Percentiles rank a stretch among this genome's conserved stretches.
Conservation (phyloP, 1,140 invertebrate species). For the Danaus plexippus region DNA sequence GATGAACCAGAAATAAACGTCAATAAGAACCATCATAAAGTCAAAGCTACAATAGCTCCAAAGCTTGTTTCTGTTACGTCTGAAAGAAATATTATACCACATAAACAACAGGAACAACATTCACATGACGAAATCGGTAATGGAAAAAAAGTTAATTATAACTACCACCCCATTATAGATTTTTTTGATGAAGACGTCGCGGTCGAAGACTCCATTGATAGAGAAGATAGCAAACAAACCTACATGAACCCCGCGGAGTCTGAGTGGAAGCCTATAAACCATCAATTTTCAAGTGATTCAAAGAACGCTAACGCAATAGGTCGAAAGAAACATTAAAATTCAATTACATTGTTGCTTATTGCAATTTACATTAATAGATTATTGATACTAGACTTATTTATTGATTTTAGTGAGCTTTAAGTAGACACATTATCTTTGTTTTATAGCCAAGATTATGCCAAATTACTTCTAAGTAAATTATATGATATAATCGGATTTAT, state of each 20-base stretch:
- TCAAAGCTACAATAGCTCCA: slow-evolving; percentile 42
- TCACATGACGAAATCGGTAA: slow-evolving; percentile 28
- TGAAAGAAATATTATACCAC: slow-evolving; percentile 30
- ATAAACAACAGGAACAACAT: slow-evolving; percentile 29
- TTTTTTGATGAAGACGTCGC: slow-evolving; percentile 76
- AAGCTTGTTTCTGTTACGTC: slow-evolving; percentile 44
- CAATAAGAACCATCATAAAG: slow-evolving; percentile 23
- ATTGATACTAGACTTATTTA: slow-evolving; percentile 22
- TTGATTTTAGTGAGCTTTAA: slow-evolving; percentile 4
- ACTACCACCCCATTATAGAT: slow-evolving; percentile 88
- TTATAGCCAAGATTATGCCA: slow-evolving; percentile 39
- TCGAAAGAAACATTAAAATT: slow-evolving; percentile 36
- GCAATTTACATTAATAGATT: slow-evolving; percentile 38
- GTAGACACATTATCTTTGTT: slow-evolving; percentile 2
- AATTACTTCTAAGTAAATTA: slow-evolving; percentile 50
- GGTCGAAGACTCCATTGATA: slow-evolving; percentile 52
- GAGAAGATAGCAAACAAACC: slow-evolving; percentile 48
- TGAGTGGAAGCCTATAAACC: slow-evolving; percentile 66
- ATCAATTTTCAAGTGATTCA: slow-evolving; percentile 34
- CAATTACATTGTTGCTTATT: slow-evolving; percentile 14
- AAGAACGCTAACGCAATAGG: slow-evolving; percentile 28
- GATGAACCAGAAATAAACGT: slow-evolving; percentile 44
- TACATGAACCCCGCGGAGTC: slow-evolving; percentile 43
- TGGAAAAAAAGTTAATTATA: slow-evolving; percentile 80
- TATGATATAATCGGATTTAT: slow-evolving; percentile 27